A percentile compares a stretch with the other conserved stretches of the same genome.
phyloP scores from a whole-genome alignment of 2,888 invertebrate genomes.

The Allophyes oxyacanthae region DNA sequence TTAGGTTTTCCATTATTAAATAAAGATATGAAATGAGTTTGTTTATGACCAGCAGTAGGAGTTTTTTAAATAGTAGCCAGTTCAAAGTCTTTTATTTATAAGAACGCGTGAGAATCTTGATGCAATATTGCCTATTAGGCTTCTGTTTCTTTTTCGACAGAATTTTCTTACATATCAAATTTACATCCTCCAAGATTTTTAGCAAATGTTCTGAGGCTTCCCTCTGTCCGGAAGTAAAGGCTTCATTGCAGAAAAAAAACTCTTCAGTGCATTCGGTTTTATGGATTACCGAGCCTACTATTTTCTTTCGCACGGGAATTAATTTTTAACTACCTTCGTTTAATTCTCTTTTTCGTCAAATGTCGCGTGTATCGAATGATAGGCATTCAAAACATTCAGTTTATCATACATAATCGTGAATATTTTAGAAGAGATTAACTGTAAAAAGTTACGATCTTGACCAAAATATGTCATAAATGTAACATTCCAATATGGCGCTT shows the following conservation, averaged over 20 bases:
- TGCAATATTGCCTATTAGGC: constrained; percentile 17
- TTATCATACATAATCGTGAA: constrained; percentile 34
- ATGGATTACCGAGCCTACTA: constrained; percentile 2
- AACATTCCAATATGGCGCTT: constrained; percentile 34
- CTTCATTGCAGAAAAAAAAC: constrained; percentile 20
- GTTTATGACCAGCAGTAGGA: not conserved
- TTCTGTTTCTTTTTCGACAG: constrained; percentile 26
- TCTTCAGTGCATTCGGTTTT: constrained; percentile 1
- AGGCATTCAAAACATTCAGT: constrained; percentile 32
- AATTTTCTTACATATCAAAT: constrained; percentile 25
- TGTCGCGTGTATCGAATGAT: constrained; percentile 25
- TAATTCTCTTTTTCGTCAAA: constrained; percentile 27
- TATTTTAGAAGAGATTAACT: constrained; percentile 41
- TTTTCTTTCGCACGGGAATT: constrained; percentile 41
- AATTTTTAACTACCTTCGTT: constrained; percentile 15
- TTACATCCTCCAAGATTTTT: constrained; percentile 41
- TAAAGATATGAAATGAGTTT: constrained; percentile 29
- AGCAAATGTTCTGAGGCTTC: constrained; percentile 41
- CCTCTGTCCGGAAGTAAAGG: constrained; percentile 38
- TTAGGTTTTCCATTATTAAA: constrained; percentile 32
- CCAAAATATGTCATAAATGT: constrained; percentile 41
- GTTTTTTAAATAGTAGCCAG: constrained; percentile 7
- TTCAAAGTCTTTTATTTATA: constrained; percentile 1
- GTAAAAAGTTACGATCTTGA: constrained; percentile 28
- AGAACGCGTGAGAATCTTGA: constrained; percentile 5